Conservation (phyloP, 2,113 vertebrate species). For the Leucosticte australis region DNA sequence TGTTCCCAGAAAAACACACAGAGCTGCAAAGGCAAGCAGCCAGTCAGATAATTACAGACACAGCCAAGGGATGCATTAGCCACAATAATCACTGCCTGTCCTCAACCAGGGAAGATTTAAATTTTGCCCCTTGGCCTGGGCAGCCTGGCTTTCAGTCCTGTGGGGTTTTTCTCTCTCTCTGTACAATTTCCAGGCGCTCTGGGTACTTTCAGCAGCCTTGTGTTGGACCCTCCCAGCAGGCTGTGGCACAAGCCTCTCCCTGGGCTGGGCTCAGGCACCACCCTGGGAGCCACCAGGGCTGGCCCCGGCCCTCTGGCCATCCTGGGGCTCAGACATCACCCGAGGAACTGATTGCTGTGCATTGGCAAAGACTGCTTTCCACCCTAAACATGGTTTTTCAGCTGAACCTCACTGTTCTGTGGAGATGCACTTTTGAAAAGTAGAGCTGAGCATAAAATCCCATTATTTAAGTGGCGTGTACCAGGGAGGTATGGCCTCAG, state of each 20-base stretch:
- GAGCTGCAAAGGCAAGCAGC: background rate
- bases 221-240: background rate
- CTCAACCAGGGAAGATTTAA: background rate
- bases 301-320: background rate
- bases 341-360: slow-evolving; percentile 53
- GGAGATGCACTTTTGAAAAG: slow-evolving; percentile 57
- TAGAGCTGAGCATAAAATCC: slow-evolving; percentile 64
- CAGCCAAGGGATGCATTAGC: slow-evolving; percentile 34
- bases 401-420: slow-evolving; percentile 30
- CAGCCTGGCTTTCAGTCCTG: background rate
- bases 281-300: background rate
- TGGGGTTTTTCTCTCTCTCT: background rate
- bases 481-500: slow-evolving; percentile 63
- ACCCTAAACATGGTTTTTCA: slow-evolving; percentile 57
- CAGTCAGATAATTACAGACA: background rate
- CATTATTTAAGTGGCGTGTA: slow-evolving; percentile 69
- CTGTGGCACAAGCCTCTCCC: background rate
- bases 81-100: slow-evolving; percentile 23
- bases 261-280: background rate
- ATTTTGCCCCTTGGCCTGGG: background rate
- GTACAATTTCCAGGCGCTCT: background rate
- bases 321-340: slow-evolving; percentile 12
- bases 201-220: background rate
- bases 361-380: slow-evolving; percentile 41
- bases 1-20: background rate